Evolutionary conservation across 2,888 invertebrate genomes (phyloP), one percentile per base, ranked within the genome.

Genomic region (Cephus pulcher): DNA sequence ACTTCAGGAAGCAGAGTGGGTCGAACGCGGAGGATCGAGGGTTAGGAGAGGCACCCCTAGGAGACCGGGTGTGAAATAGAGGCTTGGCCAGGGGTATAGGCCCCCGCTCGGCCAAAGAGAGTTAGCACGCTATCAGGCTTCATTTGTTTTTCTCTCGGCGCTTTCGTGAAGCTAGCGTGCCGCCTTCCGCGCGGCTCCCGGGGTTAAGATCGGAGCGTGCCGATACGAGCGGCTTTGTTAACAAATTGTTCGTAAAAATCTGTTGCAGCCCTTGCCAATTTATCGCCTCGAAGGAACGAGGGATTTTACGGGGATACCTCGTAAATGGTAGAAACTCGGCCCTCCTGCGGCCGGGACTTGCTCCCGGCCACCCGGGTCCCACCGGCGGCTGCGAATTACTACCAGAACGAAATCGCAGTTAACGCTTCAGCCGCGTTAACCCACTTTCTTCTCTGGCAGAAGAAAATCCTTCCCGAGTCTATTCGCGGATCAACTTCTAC

Each of bases 241-340:
- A 80, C 77, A 80, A 82, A 82, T 80, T 75, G 79, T 82, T 77
- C 73, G 79, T 74, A 76, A 74, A 83, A 82, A 80, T 81, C 79
- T 76, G 56, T 74, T 76, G 71, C 71, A 34, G 34, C 12, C 71
- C 23, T 56, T 56, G 56, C 56, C 56, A 56, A 56, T 56, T 56
- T 56, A 56, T 56, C 23, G 56, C 23, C 23, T 23, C 56, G 56
- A 56, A 56, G 56, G 56, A 56, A 56, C 56, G 56, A 56, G 23
- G 56, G 23, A 23, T 56, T 56, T 56, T 56, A 56, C 56, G 56
- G 56, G 56, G 56, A 56, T 56, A 56, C 56, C 9, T 56, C 56
- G 56, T 56, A 56, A 56, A 56, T 56, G 56, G 56, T 40, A 69
- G 34, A 30, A 74, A 74, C 56, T 69, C 68, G 71, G 6, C 69